phyloP scores from a whole-genome alignment of 2,888 invertebrate species.

The Eristalis tenax region DNA sequence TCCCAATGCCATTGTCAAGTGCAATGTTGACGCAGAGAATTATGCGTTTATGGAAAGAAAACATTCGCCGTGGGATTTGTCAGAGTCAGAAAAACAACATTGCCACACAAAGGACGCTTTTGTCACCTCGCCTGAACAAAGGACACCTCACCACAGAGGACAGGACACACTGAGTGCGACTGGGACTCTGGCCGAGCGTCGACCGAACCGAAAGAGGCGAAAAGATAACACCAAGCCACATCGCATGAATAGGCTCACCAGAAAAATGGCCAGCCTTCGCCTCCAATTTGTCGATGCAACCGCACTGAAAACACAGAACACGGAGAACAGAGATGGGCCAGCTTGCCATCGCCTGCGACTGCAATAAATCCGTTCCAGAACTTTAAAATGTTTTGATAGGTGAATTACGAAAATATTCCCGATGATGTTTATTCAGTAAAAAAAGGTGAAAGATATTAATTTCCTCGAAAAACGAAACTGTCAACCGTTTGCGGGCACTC shows the following conservation, averaged over 20 bases:
- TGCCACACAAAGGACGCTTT: constrained; percentile 58
- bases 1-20: constrained; percentile 62
- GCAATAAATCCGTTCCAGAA: constrained; percentile 53
- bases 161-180: constrained; percentile 1
- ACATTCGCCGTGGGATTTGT: constrained; percentile 65
- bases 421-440: constrained; percentile 64
- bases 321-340: constrained; percentile 9
- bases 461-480: constrained; percentile 63
- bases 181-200: constrained; percentile 8
- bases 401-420: constrained; percentile 69
- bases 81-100: constrained; percentile 69
- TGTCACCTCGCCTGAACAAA: constrained; percentile 56
- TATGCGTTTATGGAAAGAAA: constrained; percentile 71
- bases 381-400: constrained; percentile 62
- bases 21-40: constrained; percentile 69
- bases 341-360: constrained; percentile 3
- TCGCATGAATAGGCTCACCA: constrained; percentile 17
- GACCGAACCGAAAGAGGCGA: constrained; percentile 31
- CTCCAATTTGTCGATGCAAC: constrained; percentile 57
- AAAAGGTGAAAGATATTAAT: constrained; percentile 69
- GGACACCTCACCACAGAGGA: constrained; percentile 14
- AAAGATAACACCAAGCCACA: constrained; percentile 49
- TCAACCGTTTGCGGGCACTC: constrained; percentile 33
- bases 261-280: constrained; percentile 52
- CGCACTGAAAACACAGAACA: constrained; percentile 9